A percentile compares a stretch with the other conserved stretches of the same genome.
These are phyloP conservation scores for Caenorhabditis japonica DNA, from an alignment of 2,888 invertebrate species.

Conservation along the genomic window DNA sequence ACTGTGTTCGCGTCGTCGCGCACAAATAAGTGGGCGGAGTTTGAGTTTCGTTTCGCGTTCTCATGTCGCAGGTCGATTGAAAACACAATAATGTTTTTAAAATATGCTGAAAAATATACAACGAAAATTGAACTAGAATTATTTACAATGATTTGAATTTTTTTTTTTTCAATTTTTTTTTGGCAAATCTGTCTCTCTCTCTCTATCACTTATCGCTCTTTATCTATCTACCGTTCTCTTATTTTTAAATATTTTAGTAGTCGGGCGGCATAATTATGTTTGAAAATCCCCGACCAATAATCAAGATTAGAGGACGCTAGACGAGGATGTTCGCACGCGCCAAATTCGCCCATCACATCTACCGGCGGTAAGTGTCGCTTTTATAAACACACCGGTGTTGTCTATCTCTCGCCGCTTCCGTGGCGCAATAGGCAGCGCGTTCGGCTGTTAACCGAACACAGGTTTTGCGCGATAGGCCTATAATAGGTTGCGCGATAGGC, in stretches of 20 bases:
- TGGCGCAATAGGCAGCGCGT: slow-evolving; percentile 70
- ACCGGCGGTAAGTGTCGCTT: slow-evolving; percentile 64
- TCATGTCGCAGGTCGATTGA: too few relatives aligned
- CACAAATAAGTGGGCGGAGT: too few relatives aligned
- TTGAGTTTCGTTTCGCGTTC: too few relatives aligned
- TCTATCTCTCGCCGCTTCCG: slow-evolving; percentile 38
- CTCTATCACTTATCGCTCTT: not conserved
- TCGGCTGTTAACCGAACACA: slow-evolving; percentile 76
- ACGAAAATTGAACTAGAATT: too few relatives aligned
- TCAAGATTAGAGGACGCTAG: slow-evolving; percentile 17
- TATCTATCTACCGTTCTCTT: not conserved
- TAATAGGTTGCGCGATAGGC: too few relatives aligned
- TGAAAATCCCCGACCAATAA: slow-evolving; percentile 12
- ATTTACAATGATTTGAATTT: too few relatives aligned
- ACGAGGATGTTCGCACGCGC: slow-evolving; percentile 70
- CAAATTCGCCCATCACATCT: slow-evolving; percentile 71
- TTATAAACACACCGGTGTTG: not conserved
- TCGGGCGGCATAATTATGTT: slow-evolving; percentile 38
- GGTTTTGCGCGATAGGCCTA: too few relatives aligned
- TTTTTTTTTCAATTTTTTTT: not conserved
- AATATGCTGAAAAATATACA: too few relatives aligned
- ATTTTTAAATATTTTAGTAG: slow-evolving; percentile 14
- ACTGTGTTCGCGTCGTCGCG: too few relatives aligned
- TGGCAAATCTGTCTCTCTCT: not conserved
- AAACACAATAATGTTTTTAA: too few relatives aligned